Conservation (phyloP, 2,797 vertebrate species). For the Clarias fuscus region DNA sequence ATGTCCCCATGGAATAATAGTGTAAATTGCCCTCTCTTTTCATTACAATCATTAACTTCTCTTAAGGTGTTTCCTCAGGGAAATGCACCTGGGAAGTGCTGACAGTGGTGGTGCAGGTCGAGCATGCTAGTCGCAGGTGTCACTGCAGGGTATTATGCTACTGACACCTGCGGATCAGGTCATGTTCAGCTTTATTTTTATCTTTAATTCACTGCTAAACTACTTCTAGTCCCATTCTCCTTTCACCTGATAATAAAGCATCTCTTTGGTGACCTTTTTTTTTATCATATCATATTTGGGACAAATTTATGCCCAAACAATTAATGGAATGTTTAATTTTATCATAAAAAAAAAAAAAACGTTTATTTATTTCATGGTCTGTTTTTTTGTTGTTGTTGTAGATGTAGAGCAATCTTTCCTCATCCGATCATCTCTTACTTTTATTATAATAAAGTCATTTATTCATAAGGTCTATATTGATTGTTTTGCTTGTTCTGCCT, state of each 20-base stretch:
- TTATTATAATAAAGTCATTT: not conserved
- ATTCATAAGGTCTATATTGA: not conserved
- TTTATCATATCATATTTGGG: not conserved
- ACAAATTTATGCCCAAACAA: not conserved
- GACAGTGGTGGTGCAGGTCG: constrained; percentile 14
- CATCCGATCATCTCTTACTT: not conserved
- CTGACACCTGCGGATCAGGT: constrained; percentile 60
- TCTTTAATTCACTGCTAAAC: constrained; percentile 27
- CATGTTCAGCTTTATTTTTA: constrained; percentile 56
- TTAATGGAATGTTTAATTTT: not conserved
- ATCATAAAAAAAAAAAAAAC: no score
- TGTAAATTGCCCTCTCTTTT: constrained; percentile 10
- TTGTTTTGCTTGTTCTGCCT: not conserved
- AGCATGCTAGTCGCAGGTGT: constrained; percentile 56
- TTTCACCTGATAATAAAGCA: not conserved
- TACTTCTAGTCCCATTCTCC: not conserved
- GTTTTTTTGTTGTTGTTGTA: not conserved
- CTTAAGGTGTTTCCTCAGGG: constrained; percentile 22
- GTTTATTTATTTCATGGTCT: not conserved
- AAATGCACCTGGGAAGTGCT: constrained; percentile 35
- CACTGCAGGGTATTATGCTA: constrained; percentile 55
- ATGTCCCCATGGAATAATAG: not conserved
- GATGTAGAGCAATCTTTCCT: not conserved
- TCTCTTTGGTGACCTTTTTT: constrained; percentile 1
- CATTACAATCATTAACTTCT: constrained; percentile 16